Evolutionary conservation across 2,113 vertebrate species (phyloP).

Genomic region (Motacilla alba): DNA sequence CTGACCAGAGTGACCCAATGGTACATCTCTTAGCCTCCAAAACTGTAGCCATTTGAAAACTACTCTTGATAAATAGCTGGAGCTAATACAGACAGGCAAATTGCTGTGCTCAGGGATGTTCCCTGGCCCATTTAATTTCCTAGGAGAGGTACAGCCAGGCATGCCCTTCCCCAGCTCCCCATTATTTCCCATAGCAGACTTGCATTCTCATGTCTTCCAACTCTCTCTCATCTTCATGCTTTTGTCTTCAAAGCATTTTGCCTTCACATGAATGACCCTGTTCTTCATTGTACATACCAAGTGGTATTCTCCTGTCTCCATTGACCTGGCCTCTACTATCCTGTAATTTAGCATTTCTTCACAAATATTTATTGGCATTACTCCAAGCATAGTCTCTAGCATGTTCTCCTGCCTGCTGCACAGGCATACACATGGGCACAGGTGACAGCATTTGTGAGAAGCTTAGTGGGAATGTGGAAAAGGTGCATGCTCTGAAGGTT

Average conservation of each 20-base stretch:
- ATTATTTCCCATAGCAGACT: not conserved
- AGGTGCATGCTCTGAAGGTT: not conserved
- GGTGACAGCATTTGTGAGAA: not conserved
- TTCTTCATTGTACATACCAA: not conserved
- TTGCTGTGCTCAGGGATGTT: not conserved
- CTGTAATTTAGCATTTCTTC: not conserved
- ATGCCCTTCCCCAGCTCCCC: not conserved
- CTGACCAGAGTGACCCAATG: not conserved
- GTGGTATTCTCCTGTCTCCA: not conserved
- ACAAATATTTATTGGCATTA: not conserved
- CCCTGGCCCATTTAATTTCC: not conserved
- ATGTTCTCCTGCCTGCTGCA: not conserved
- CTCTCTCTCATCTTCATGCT: not conserved
- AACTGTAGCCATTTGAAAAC: not conserved
- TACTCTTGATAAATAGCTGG: not conserved
- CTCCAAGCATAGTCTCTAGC: not conserved
- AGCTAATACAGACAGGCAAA: not conserved
- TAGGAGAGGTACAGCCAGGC: not conserved
- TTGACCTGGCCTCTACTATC: not conserved
- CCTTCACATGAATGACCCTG: rapidly evolving
- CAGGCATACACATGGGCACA: not conserved
- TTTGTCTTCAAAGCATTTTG: not conserved
- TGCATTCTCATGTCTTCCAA: not conserved
- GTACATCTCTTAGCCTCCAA: not conserved
- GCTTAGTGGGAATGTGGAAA: not conserved